Conservation (phyloP, 1,140 invertebrate species). For the Linepithema humile region DNA sequence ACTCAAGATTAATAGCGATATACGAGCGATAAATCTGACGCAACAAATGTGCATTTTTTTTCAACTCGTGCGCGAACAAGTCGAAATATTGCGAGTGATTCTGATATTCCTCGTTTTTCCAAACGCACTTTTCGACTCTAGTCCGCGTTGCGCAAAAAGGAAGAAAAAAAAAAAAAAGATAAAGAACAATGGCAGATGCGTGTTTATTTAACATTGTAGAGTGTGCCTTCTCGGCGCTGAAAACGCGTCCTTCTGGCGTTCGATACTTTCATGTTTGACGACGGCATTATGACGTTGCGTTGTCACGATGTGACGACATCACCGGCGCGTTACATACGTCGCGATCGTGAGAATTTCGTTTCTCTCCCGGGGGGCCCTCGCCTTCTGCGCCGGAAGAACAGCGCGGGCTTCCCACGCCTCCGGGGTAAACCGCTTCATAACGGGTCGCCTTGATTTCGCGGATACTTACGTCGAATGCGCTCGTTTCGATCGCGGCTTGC, state of each 20-base stretch:
- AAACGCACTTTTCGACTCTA: neutral
- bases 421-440: constrained; percentile 79
- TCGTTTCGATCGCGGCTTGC: constrained; percentile 60
- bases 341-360: constrained; percentile 82
- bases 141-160: neutral
- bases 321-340: constrained; percentile 64
- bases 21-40: constrained; percentile 28
- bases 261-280: neutral
- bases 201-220: neutral
- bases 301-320: constrained; percentile 58
- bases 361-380: constrained; percentile 56
- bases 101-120: neutral
- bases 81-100: neutral
- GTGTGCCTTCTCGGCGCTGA: neutral
- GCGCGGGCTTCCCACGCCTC: constrained; percentile 80
- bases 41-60: neutral
- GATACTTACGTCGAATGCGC: constrained; percentile 59
- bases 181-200: neutral
- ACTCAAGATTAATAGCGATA: constrained; percentile 13
- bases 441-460: constrained; percentile 76
- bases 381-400: constrained; percentile 77
- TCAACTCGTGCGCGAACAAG: neutral
- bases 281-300: constrained; percentile 14
- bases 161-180: neutral
- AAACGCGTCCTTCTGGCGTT: neutral